Base-by-base conservation (phyloP, 2,888 invertebrate species). In the Pollenia angustigena region DNA sequence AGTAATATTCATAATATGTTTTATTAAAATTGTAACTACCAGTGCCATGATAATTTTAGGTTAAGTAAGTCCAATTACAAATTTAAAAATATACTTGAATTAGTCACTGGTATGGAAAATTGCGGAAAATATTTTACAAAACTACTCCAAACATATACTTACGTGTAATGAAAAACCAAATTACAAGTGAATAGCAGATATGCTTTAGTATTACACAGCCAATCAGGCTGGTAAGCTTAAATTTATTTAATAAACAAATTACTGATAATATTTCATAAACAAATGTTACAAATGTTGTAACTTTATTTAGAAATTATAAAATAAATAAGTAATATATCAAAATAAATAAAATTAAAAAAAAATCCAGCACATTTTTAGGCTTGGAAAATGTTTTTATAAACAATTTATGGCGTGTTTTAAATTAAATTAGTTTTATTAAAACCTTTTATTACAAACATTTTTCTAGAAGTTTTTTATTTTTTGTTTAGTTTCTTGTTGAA, bases 371-470 rank as follows among this genome's bases (percentile, higher is more conserved):
- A 16, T 48, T 48, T 66, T 81, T 74, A 66, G 64, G 74, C 64
- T 52, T 54, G n/a, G n/a, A 54, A 16, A 18, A n/a, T 4, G 18
- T 54, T 54, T 16, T n/a, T 54, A 75, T 78, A 60, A 64, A 72
- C 72, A 44, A 69, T 82, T 68, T 82, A 82, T 75, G 62, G 52
- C 60, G 68, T 82, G 60, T 75, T 82, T 69, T 32, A 75, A 75
- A 82, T 82, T 75, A 75, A 82, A 82, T 83, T 83, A 72, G 56
- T 78, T 71, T 64, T 64, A 66, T 75, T 54, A 6, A 54, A 32
- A 32, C 32, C 32, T 50, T 52, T 64, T 81, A 16, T 56, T 9
- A 72, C n/a, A 54, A n/a, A 46, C 10, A 44, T 46, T 52, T 12
- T 71, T 52, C 18, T 44, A 46, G 44, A 42, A 32, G 32, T 32